A percentile compares a stretch with the other conserved stretches of the same genome.
Conservation (phyloP, 1,140 invertebrate genomes). For the Tetraneura akinire region DNA sequence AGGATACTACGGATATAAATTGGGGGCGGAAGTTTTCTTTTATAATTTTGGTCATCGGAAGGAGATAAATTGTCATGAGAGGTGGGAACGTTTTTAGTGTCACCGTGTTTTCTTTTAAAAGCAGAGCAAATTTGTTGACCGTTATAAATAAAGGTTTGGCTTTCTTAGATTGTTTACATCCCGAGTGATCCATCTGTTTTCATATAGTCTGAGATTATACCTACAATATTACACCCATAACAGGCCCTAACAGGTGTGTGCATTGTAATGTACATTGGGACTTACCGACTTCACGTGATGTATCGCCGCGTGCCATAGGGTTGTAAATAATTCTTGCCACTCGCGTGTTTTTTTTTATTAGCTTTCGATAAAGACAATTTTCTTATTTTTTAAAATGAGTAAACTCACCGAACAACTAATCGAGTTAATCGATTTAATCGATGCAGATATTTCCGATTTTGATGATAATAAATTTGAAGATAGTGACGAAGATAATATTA, state of each 20-base stretch:
- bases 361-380: not conserved
- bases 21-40: not conserved
- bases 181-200: no score
- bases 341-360: not conserved
- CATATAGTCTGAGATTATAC: no score
- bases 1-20: not conserved
- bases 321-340: no score
- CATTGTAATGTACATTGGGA: slow-evolving; percentile 14
- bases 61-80: not conserved
- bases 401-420: not conserved
- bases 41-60: not conserved
- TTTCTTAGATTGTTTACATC: not conserved
- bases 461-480: not conserved
- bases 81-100: not conserved
- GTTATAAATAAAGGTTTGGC: not conserved
- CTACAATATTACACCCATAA: not conserved
- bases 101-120: not conserved
- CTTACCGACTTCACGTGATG: not conserved
- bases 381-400: not conserved
- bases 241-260: not conserved
- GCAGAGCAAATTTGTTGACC: not conserved
- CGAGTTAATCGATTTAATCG: not conserved
- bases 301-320: not conserved
- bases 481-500: slow-evolving; percentile 15
- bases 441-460: slow-evolving; percentile 2